Conservation (phyloP, 2,888 invertebrate species). For the Pollenia griseotomentosa region DNA sequence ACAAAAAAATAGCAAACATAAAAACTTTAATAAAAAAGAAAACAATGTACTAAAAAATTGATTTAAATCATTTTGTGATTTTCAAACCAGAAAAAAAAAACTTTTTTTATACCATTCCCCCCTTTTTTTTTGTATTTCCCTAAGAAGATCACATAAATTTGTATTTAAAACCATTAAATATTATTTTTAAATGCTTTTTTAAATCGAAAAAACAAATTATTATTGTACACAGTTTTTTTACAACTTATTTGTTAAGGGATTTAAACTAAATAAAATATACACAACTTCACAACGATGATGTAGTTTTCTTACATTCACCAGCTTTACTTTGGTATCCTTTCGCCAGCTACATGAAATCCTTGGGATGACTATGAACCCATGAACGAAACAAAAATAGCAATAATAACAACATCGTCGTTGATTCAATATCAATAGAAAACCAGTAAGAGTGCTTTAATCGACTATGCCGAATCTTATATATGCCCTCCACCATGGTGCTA, state of each 20-base stretch:
- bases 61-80: slow-evolving; percentile 27
- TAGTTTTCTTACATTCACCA: slow-evolving; percentile 37
- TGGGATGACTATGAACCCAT: slow-evolving; percentile 16
- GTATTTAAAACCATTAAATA: slow-evolving; percentile 71
- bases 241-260: slow-evolving; percentile 67
- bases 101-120: not conserved
- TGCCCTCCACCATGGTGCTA: no score
- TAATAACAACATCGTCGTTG: slow-evolving; percentile 46
- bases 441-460: no score
- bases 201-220: slow-evolving; percentile 70
- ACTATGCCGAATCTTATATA: no score
- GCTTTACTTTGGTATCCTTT: slow-evolving; percentile 35
- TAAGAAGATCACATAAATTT: slow-evolving; percentile 69
- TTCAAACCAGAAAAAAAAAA: slow-evolving; percentile 9
- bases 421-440: slow-evolving; percentile 64
- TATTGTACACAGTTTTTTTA: slow-evolving; percentile 53
- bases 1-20: slow-evolving; percentile 34
- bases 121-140: not conserved
- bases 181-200: slow-evolving; percentile 70
- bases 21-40: slow-evolving; percentile 7
- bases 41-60: not conserved
- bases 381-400: not conserved
- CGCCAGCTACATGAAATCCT: slow-evolving; percentile 34
- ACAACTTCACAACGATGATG: slow-evolving; percentile 11
- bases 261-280: slow-evolving; percentile 67